Conservation (phyloP, 1,140 invertebrate species). For the Pararge aegeria region DNA sequence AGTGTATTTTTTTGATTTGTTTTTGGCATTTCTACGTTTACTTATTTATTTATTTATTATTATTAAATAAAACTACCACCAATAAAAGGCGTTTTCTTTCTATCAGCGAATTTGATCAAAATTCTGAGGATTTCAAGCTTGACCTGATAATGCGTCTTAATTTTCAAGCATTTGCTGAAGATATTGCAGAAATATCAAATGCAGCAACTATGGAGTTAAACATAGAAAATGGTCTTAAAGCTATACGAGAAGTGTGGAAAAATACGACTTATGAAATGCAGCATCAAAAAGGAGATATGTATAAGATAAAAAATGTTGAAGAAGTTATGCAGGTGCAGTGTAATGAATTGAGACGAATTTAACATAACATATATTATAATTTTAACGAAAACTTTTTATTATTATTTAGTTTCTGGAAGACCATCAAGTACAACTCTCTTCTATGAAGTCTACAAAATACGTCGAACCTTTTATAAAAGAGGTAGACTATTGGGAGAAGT, state of each 20-base stretch:
- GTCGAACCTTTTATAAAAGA: conserved; percentile 90
- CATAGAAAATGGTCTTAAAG: conserved; percentile 88
- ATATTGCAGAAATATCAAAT: conserved; percentile 90
- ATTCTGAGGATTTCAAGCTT: conserved; percentile 87
- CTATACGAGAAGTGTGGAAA: conserved; percentile 86
- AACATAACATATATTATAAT: background rate
- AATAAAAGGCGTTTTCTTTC: background rate
- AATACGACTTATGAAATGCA: conserved; percentile 85
- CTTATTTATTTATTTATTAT: background rate
- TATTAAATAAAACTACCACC: no score
- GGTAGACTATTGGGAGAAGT: conserved; percentile 91
- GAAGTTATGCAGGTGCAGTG: conserved; percentile 83
- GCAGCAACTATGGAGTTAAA: conserved; percentile 91
- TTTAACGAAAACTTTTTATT: background rate
- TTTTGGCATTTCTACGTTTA: background rate
- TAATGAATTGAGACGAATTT: background rate
- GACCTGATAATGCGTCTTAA: conserved; percentile 88
- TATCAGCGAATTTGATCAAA: conserved; percentile 86
- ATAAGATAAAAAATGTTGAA: conserved; percentile 83
- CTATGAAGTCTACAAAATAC: conserved; percentile 92
- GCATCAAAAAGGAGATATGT: conserved; percentile 85
- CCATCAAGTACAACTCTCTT: conserved; percentile 86
- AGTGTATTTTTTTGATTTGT: no score
- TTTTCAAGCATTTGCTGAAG: conserved; percentile 88
- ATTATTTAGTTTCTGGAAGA: conserved; percentile 83